Conservation (phyloP, 2,888 invertebrate genomes). For the Ctenicera cuprea region DNA sequence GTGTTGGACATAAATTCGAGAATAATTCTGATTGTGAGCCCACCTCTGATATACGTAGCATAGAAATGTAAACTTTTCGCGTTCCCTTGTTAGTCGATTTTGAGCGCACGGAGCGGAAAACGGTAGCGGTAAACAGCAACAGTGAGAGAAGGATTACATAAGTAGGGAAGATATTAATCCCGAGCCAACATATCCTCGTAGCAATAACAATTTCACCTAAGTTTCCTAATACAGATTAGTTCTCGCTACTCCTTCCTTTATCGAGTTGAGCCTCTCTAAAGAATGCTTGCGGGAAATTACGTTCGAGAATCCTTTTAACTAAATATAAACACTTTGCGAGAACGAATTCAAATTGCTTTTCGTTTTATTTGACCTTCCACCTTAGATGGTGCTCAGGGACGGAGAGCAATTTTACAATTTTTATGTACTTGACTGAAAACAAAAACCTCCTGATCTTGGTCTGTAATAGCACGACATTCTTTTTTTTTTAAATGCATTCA, state of each 20-base stretch:
- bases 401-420: conserved; percentile 34
- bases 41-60: too few relatives aligned
- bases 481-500: too few relatives aligned
- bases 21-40: neutral
- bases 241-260: conserved; percentile 51
- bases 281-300: conserved; percentile 54
- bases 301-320: conserved; percentile 53
- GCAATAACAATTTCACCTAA: conserved; percentile 59
- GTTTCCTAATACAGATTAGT: conserved; percentile 60
- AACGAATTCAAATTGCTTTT: conserved; percentile 55
- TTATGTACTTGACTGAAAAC: neutral
- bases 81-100: conserved; percentile 25
- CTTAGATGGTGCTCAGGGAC: conserved; percentile 35
- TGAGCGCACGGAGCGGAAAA: conserved; percentile 22
- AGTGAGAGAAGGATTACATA: conserved; percentile 43
- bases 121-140: conserved; percentile 36
- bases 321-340: conserved; percentile 52
- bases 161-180: conserved; percentile 57
- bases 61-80: neutral
- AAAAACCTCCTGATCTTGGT: neutral
- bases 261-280: conserved; percentile 50
- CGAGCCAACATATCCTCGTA: conserved; percentile 52
- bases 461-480: too few relatives aligned
- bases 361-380: conserved; percentile 43
- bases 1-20: neutral